These are phyloP conservation scores for Agelaius phoeniceus DNA, from an alignment of 2,113 vertebrate genomes.

Conservation along the genomic window DNA sequence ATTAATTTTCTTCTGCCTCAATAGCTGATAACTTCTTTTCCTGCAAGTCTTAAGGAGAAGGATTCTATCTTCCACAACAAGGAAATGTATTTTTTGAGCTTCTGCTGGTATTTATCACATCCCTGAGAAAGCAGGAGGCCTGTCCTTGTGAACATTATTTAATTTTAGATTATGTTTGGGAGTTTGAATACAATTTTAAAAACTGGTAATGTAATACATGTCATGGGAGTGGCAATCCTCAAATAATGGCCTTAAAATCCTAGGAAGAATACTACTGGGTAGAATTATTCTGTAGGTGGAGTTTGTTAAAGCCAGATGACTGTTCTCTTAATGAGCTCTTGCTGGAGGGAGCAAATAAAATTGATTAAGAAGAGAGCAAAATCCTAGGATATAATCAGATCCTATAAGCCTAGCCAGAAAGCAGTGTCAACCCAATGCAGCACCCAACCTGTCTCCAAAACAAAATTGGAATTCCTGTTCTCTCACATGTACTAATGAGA, in stretches of 20 bases:
- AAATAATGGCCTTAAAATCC: not conserved
- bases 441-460: not conserved
- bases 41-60: slow-evolving; percentile 1
- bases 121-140: not conserved
- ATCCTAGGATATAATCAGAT: not conserved
- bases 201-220: not conserved
- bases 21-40: slow-evolving; percentile 47
- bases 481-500: not conserved
- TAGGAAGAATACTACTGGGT: not conserved
- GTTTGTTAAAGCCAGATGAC: not conserved
- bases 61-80: slow-evolving; percentile 13
- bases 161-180: not conserved
- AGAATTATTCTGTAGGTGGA: not conserved
- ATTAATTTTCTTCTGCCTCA: slow-evolving; percentile 45
- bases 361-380: not conserved
- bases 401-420: not conserved
- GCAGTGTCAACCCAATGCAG: not conserved
- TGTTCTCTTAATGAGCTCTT: not conserved
- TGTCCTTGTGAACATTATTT: not conserved
- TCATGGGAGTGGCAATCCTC: not conserved
- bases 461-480: not conserved
- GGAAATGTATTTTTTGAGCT: not conserved
- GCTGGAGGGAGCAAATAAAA: not conserved
- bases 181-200: not conserved
- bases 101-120: slow-evolving; percentile 34